Evolutionary conservation across 2,888 invertebrate species (phyloP), one percentile per base, ranked within the genome.

Genomic region (Nomada fabriciana): DNA sequence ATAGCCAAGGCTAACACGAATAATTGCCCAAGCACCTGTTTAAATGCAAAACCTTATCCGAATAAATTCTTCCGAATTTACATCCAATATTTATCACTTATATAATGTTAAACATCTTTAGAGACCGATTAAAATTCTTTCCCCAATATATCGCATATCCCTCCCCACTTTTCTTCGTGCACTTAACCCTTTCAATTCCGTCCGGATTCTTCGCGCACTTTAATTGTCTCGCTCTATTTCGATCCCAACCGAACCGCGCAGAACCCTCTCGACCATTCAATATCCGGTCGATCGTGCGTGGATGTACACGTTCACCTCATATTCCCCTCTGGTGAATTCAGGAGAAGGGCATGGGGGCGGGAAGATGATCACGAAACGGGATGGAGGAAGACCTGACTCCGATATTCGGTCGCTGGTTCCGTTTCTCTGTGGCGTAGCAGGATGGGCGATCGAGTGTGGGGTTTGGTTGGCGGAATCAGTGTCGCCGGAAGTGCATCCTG

Each of bases 401-500:
- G 85, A 88, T 88, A 88, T 88, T 86, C 78, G 88, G 82, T 86
- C 86, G 82, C 55, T 72, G 55, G 82, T 86, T 88, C 85, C 86
- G 84, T 72, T 77, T 42, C 78, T 74, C 68, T 42, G 59, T 42
- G 65, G 77, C 50, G 52, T 43, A 60, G 65, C 36, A 71, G 72
- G n/a, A n/a, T 18, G 72, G 81, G 75, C 70, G 82, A 76, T 73
- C 65, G 79, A 63, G 71, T 36, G 25, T 42, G 68, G 59, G 70
- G 47, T 59, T 59, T 75, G 67, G 55, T 43, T 64, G 82, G 74
- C 60, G 80, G 86, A 89, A 89, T 86, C 88, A 86, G 86, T 53
- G 81, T 64, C 65, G 77, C 72, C 86, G 89, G 89, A 88, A 88
- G 89, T 77, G 86, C 87, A 88, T 87, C 86, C 86, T 79, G 83